A percentile compares a stretch with the other conserved stretches of the same genome.
These are phyloP conservation scores for Falcaria lacertinaria DNA, from an alignment of 2,888 invertebrate genomes.

Conservation along the genomic window DNA sequence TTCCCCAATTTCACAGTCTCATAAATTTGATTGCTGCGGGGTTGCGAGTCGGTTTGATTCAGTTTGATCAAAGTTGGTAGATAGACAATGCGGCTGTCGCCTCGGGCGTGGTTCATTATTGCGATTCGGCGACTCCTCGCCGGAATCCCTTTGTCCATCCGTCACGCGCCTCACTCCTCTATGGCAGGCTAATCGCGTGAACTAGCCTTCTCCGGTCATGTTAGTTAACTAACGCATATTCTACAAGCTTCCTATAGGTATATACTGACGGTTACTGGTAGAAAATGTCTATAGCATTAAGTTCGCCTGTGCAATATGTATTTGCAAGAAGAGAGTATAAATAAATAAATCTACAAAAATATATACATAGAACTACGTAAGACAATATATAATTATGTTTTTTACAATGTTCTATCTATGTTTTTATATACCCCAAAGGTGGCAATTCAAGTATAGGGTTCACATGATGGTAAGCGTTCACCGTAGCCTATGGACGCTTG, in stretches of 20 bases:
- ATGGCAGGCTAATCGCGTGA: conserved; percentile 42
- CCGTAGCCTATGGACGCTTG: too few species aligned
- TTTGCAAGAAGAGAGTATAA: too few species aligned
- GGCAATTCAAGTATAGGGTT: too few species aligned
- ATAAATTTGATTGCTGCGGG: conserved; percentile 11
- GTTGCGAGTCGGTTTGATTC: conserved; percentile 40
- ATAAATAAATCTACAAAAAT: too few species aligned
- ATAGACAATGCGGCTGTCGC: conserved; percentile 43
- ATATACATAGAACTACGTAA: too few species aligned
- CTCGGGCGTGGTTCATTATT: conserved; percentile 52
- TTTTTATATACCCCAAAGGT: too few species aligned
- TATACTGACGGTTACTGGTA: too few species aligned
- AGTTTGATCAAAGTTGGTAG: conserved; percentile 40
- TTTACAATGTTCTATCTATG: too few species aligned
- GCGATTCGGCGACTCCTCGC: conserved; percentile 41
- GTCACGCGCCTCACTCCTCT: conserved; percentile 45
- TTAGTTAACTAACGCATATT: conserved; percentile 31
- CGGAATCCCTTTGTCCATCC: conserved; percentile 55
- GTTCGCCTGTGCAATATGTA: too few species aligned
- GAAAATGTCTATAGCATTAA: too few species aligned
- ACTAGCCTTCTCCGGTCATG: conserved; percentile 29
- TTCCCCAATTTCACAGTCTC: conserved; percentile 20
- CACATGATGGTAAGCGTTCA: too few species aligned
- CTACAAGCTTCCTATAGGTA: conserved; percentile 4
- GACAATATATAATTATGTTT: too few species aligned